Conservation (phyloP, 2,113 vertebrate species). For the Felis chaus region DNA sequence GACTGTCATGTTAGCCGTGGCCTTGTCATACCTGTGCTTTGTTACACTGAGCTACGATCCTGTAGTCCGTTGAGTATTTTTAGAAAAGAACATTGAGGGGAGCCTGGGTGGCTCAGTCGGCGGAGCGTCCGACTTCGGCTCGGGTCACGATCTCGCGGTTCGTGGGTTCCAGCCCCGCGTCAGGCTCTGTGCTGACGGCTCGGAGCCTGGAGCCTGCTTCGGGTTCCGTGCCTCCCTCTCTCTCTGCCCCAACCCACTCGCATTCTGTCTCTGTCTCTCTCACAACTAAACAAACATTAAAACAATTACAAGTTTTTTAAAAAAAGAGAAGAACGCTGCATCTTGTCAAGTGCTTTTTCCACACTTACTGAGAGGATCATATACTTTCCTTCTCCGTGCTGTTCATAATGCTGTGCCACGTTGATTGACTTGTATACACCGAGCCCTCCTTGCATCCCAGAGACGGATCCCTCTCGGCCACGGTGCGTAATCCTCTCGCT, state of each 20-base stretch:
- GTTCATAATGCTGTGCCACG: not conserved
- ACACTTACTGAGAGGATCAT: not conserved
- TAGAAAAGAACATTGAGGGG: too few species aligned
- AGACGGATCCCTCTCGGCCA: not conserved
- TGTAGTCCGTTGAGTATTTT: not conserved
- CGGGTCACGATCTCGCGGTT: too few species aligned
- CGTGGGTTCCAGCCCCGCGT: too few species aligned
- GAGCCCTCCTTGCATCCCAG: not conserved
- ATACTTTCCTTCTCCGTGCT: not conserved
- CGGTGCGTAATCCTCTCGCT: not conserved
- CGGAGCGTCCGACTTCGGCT: too few species aligned
- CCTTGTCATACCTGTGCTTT: not conserved
- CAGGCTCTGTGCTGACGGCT: too few species aligned
- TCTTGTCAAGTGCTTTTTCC: not conserved
- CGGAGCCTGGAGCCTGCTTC: too few species aligned
- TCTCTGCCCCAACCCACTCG: too few species aligned
- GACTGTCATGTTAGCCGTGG: not conserved
- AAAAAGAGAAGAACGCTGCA: not conserved
- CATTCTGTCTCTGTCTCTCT: too few species aligned
- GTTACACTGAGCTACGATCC: not conserved
- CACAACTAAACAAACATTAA: too few species aligned
- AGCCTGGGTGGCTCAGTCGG: too few species aligned
- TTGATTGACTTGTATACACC: not conserved
- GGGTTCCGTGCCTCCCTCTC: too few species aligned
- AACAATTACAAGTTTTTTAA: too few species aligned